phyloP scores from a whole-genome alignment of 2,888 invertebrate species.

The Caenorhabditis uteleia region DNA sequence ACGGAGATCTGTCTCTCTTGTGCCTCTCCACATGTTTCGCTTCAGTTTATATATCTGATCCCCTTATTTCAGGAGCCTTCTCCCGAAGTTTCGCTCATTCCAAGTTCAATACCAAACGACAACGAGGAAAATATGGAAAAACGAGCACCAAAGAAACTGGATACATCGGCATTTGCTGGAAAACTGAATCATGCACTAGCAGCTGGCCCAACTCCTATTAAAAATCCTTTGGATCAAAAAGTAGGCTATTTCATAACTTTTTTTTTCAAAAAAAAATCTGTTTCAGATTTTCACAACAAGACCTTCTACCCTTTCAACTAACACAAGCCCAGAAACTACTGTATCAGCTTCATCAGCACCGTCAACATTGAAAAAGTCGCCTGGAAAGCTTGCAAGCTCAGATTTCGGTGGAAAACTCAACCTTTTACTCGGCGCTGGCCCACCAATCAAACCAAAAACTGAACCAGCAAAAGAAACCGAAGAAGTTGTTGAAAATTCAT shows the following conservation, averaged over 20 bases:
- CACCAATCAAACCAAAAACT: background rate
- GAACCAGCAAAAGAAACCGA: too few relatives aligned
- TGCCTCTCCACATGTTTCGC: background rate
- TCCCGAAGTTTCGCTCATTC: background rate
- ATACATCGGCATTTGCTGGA: background rate
- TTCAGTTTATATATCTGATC: background rate
- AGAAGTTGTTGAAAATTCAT: background rate
- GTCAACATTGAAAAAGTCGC: background rate
- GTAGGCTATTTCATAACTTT: too few relatives aligned
- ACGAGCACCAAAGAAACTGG: background rate
- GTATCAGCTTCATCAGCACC: too few relatives aligned
- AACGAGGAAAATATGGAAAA: too few relatives aligned
- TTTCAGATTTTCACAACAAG: too few relatives aligned
- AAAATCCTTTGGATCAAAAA: too few relatives aligned
- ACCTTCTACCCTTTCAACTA: too few relatives aligned
- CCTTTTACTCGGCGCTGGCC: background rate
- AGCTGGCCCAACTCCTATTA: too few relatives aligned
- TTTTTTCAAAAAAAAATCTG: too few relatives aligned
- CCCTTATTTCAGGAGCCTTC: background rate
- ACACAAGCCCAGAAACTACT: too few relatives aligned
- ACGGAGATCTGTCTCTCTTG: background rate
- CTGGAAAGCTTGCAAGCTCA: background rate
- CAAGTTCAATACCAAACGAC: too few relatives aligned
- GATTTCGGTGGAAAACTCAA: background rate
- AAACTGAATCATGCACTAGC: slow-evolving; percentile 1